Evolutionary conservation across 2,888 invertebrate genomes (phyloP), one percentile per base, ranked within the genome.

Genomic region (Drosophila gaucha): DNA sequence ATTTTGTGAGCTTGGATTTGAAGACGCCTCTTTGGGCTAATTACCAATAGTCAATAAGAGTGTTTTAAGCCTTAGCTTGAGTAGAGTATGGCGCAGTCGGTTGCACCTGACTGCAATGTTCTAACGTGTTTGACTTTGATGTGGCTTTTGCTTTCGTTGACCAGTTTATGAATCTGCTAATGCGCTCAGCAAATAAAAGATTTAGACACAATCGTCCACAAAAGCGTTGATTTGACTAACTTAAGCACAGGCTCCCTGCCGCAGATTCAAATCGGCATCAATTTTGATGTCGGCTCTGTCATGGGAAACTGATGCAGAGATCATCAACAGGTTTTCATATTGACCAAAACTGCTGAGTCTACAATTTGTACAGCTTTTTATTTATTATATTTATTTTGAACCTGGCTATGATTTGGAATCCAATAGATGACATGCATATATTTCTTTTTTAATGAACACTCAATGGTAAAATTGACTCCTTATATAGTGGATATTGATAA

Each of bases 151-250:
- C 78, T 78, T 78, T 78, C 78, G 43, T 70, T 77, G 79, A 73
- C 83, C 83, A 75, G 73, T 73, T 78, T 78, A 22, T 38, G 54
- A 18, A 52, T 54, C 55, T 50, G 78, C 70, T 74, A 85, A 80
- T 77, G 74, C 69, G 78, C 39, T 59, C 28, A 68, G 55, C 66
- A 77, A 77, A 78, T 63, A 66, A 47, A 74, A 80, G 66, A 77
- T 77, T 77, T 62, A 68, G 75, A 67, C 62, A 73, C 59, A 65
- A 16, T 9, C 33, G 28, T 50, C 60, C 28, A 75, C 73, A 83
- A 83, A 79, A 69, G 74, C 67, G 82, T 75, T 80, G 85, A 83
- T 86, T 86, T 72, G 71, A 67, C 83, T 78, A 86, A 84, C 86
- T 86, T 80, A 75, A 78, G 69, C 67, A 56, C 75, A 65, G 41